Base-by-base conservation (phyloP, 2,797 vertebrate species). In the Rachycentron canadum region DNA sequence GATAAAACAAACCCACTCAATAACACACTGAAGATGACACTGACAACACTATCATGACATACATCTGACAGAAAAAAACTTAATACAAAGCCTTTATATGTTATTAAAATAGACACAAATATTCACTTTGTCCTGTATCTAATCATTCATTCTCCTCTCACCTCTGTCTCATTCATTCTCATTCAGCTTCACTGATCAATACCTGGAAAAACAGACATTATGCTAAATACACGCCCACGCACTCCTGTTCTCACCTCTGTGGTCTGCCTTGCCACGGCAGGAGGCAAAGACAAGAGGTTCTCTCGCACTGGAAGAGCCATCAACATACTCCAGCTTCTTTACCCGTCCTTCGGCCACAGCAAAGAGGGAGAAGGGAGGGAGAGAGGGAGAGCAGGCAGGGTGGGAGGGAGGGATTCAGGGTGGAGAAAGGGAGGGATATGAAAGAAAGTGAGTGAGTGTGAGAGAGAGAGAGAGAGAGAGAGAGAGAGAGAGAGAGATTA, bases 291-390 rank as follows among this genome's bases (percentile, higher is more conserved):
- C 89, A 84, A 93, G 92, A 70, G 93, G 90, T 83, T 97, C 96
- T 69, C 95, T 95, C 1, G 96, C 94, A 85, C 95, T 94, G 82
- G 95, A 87, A 72, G 96, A 97, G 88, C 96, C 96, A 86, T 97
- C 96, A 93, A 97, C 97, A 88, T 96, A 97, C 91, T 97, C 97
- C 90, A 92, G 95, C 95, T 96, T 97, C 95, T 95, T 96, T 91
- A 94, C 80, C 0, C 94, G 94, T 96, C 96, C 97, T 99, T 96
- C 59, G 95, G 93, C 26, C 90, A 88, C 86, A 68, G 88, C 86
- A 69, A 55, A 86, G 83, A 86, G 85, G 79, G 81, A 89, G 84
- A 85, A 69, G 73, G 79, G 86, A 86, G 85, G 85, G 79, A 81
- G 77, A 12, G 50, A 19, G 47, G 21, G 21, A 5, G n/a, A 88